These are phyloP conservation scores for Drosophila punjabiensis DNA, from an alignment of 1,140 invertebrate genomes.

Conservation along the genomic window DNA sequence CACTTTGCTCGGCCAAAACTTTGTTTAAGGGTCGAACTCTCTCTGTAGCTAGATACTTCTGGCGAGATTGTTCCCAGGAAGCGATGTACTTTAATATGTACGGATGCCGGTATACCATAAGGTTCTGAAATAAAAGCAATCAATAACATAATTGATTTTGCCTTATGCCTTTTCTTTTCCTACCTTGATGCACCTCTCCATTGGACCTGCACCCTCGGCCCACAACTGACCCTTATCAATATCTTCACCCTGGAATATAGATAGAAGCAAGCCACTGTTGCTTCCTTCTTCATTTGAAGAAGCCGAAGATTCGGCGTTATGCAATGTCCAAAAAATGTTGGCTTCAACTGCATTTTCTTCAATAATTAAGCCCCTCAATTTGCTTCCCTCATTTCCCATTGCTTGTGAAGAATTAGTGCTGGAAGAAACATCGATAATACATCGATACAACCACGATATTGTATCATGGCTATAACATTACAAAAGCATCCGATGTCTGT, in stretches of 20 bases:
- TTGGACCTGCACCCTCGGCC: constrained; percentile 87
- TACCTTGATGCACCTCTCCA: constrained; percentile 91
- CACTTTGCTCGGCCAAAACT: constrained; percentile 88
- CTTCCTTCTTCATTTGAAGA: constrained; percentile 86
- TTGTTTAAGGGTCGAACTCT: constrained; percentile 90
- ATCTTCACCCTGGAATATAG: constrained; percentile 90
- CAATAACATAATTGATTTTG: background rate
- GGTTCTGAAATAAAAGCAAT: constrained; percentile 87
- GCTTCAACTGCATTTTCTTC: constrained; percentile 91
- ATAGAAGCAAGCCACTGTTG: constrained; percentile 88
- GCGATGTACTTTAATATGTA: constrained; percentile 92
- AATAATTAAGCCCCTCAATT: constrained; percentile 89
- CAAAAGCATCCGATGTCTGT: too few relatives aligned
- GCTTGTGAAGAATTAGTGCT: constrained; percentile 6
- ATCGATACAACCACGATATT: background rate
- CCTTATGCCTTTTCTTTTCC: constrained; percentile 43
- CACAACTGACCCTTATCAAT: constrained; percentile 88
- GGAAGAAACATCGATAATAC: constrained; percentile 2
- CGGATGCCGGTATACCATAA: constrained; percentile 92
- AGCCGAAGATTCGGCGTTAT: constrained; percentile 88
- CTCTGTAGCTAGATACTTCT: constrained; percentile 91
- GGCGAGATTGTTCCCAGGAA: constrained; percentile 91
- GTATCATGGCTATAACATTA: too few relatives aligned
- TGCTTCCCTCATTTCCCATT: constrained; percentile 92
- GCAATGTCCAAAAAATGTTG: constrained; percentile 92